phyloP scores from a whole-genome alignment of 2,797 vertebrate genomes.

The Sebastes flavidus region DNA sequence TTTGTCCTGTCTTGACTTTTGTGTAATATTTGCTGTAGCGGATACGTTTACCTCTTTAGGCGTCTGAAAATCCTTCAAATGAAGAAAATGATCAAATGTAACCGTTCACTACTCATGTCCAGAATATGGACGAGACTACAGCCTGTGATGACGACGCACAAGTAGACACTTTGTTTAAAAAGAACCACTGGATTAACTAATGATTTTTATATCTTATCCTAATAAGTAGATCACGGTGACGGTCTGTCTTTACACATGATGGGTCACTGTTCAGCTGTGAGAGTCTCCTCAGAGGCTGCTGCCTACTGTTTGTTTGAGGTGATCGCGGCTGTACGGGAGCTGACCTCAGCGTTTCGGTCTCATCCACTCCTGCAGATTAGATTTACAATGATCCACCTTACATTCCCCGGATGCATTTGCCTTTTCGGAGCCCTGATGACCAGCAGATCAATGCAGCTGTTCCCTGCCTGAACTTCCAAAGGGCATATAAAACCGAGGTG shows the following conservation, averaged over 20 bases:
- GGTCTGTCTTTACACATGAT: too few species aligned
- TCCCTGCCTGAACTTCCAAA: slow-evolving; percentile 50
- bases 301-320: not conserved
- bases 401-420: slow-evolving; percentile 54
- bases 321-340: not conserved
- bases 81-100: too few species aligned
- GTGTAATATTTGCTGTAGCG: too few species aligned
- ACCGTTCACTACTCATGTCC: not conserved
- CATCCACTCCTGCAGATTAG: slow-evolving; percentile 63
- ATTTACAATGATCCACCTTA: slow-evolving; percentile 58
- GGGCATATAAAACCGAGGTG: slow-evolving; percentile 53
- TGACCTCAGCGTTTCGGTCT: slow-evolving; percentile 40
- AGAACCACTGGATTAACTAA: not conserved
- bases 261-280: not conserved
- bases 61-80: not conserved
- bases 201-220: too few species aligned
- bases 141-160: not conserved
- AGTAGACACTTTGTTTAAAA: not conserved
- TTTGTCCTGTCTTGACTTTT: too few species aligned
- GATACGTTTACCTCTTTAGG: too few species aligned
- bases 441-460: slow-evolving; percentile 62
- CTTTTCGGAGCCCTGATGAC: slow-evolving; percentile 35
- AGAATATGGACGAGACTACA: not conserved
- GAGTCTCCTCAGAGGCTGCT: not conserved
- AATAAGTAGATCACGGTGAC: not conserved